Evolutionary conservation across 2,797 vertebrate species (phyloP), one percentile per base, ranked within the genome.

Genomic region (Trematomus bernacchii): DNA sequence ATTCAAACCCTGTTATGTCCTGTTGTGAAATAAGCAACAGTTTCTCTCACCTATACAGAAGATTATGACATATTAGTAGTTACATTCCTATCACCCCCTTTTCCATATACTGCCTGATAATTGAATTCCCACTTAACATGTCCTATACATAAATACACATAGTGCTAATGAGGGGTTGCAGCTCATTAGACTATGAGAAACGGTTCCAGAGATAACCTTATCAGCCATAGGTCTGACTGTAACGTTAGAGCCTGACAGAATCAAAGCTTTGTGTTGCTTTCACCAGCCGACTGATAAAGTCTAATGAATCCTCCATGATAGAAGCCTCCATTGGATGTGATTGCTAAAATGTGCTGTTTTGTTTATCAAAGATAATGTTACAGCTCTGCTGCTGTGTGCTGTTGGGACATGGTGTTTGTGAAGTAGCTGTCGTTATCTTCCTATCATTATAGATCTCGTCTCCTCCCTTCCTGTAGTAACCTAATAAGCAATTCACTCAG

Each of bases 101-200:
- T 6, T 13, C 54, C n/a, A 40, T 27, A 42, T 16, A 10, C 62
- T 50, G 79, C 60, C 59, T 79, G 69, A 76, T 83, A 85, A 85
- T 86, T 90, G 83, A 89, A 88, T 79, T 84, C 40, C 72, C 83
- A 86, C 89, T 93, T 85, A 87, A 80, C 76, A 87, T 65, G 76
- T 82, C 71, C 80, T 60, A 83, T 87, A 85, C 83, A 90, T 89
- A 87, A 88, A 87, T 86, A 88, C 85, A 67, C 59, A 70, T 33
- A 43, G 71, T 33, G 75, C 84, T 89, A 86, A 89, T 71, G 74
- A 83, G 76, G 61, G 50, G 85, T 55, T 71, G 69, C 51, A 65
- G 40, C 48, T 70, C 44, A 6, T 44, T 73, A 70, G 73, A 71
- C 48, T 0, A 12, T 50, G 57, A 62, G 66, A 76, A 80, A 62